These are phyloP conservation scores for Corythoichthys haematopterus DNA, from an alignment of 2,113 vertebrate species.

Conservation along the genomic window DNA sequence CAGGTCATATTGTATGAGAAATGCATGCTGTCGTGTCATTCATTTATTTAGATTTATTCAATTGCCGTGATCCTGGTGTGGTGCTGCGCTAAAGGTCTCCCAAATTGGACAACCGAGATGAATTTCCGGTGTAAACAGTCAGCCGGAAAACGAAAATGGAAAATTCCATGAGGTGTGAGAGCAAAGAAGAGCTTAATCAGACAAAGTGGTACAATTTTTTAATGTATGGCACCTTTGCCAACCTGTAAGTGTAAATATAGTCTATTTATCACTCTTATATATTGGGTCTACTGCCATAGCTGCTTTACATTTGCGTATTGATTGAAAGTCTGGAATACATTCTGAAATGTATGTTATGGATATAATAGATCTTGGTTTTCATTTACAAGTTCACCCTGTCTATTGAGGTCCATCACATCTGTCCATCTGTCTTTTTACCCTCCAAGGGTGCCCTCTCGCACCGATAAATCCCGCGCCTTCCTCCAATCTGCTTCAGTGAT, in stretches of 20 bases:
- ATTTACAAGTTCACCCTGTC: background rate
- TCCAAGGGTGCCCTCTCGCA: background rate
- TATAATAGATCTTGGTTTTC: constrained; percentile 1
- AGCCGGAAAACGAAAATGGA: background rate
- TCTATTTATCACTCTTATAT: constrained; percentile 11
- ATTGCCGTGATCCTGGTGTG: background rate
- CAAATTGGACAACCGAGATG: background rate
- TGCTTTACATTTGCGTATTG: constrained; percentile 36
- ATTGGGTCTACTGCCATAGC: background rate
- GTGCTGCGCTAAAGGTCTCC: background rate
- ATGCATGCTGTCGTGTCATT: background rate
- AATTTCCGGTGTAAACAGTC: background rate
- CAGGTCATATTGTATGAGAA: background rate
- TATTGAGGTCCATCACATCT: background rate
- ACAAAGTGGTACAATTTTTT: background rate
- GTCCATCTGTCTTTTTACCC: constrained; percentile 24
- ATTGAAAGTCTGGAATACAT: constrained; percentile 23
- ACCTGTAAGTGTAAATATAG: background rate
- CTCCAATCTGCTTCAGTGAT: constrained; percentile 10
- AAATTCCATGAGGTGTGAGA: background rate
- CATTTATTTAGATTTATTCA: background rate
- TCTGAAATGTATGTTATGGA: constrained; percentile 1
- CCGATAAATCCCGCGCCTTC: constrained; percentile 6
- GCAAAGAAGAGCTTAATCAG: background rate
- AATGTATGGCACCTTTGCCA: constrained; percentile 2